Conservation (phyloP, 2,113 vertebrate species). For the Telmatochromis brachygnathus region DNA sequence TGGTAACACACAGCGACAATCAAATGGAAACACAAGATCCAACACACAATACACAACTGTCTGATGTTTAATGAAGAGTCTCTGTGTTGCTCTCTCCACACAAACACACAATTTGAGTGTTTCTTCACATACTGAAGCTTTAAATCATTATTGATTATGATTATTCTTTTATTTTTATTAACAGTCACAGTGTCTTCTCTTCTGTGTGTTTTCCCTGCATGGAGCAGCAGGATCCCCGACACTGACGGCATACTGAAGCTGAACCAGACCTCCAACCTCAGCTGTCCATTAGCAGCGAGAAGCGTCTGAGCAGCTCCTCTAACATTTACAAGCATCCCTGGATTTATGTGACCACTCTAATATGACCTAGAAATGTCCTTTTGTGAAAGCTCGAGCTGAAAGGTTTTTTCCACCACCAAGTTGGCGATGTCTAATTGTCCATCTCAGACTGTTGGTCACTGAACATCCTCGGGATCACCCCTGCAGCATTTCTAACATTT, state of each 20-base stretch:
- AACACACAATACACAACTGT: neutral
- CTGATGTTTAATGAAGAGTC: neutral
- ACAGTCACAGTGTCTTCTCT: neutral
- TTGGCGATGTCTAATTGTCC: neutral
- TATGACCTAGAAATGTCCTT: neutral
- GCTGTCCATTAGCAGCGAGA: neutral
- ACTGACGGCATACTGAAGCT: neutral
- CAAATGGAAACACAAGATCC: neutral
- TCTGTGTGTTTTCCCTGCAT: neutral
- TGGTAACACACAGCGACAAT: constrained; percentile 11
- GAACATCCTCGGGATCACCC: neutral
- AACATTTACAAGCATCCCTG: neutral
- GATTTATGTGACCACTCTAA: neutral
- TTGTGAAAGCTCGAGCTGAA: neutral
- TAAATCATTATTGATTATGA: neutral
- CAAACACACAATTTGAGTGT: neutral
- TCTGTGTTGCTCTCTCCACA: neutral
- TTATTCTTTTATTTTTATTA: neutral
- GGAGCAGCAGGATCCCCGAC: neutral
- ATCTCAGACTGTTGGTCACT: neutral
- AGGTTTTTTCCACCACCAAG: neutral
- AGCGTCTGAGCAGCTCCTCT: neutral
- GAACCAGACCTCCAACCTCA: neutral
- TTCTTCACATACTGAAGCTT: neutral
- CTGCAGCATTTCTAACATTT: neutral